Conservation (phyloP, 1,140 invertebrate species). For the Drosophila santomea region DNA sequence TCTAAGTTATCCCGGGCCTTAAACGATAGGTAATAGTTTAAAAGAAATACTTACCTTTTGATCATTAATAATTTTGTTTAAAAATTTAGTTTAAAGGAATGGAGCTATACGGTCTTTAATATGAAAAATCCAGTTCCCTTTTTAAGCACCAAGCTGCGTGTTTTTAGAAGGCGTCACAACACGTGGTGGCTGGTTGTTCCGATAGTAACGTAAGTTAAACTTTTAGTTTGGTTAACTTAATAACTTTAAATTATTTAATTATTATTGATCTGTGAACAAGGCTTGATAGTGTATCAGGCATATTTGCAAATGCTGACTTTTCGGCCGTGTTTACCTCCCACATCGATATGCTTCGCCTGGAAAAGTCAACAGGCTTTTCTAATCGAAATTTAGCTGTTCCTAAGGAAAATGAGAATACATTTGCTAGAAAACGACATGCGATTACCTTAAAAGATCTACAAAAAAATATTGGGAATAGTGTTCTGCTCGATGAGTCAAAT, state of each 20-base stretch:
- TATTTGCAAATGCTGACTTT: slow-evolving; percentile 46
- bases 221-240: too few relatives aligned
- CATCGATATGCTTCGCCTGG: slow-evolving; percentile 36
- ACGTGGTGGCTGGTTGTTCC: slow-evolving; percentile 62
- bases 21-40: background rate
- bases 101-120: slow-evolving; percentile 33
- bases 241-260: background rate
- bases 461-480: slow-evolving; percentile 6
- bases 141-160: slow-evolving; percentile 42
- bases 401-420: background rate
- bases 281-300: slow-evolving; percentile 56
- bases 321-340: slow-evolving; percentile 43
- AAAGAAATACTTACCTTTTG: too few relatives aligned
- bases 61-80: background rate
- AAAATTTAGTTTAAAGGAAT: slow-evolving; percentile 13
- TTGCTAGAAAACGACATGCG: background rate
- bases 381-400: slow-evolving; percentile 38
- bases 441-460: slow-evolving; percentile 1
- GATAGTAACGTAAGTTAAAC: slow-evolving; percentile 31
- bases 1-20: slow-evolving; percentile 11
- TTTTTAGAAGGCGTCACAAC: slow-evolving; percentile 48
- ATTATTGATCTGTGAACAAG: slow-evolving; percentile 8
- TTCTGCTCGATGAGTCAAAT: slow-evolving; percentile 11
- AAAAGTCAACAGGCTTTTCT: slow-evolving; percentile 7
- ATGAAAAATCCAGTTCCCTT: slow-evolving; percentile 40